Evolutionary conservation across 1,140 invertebrate genomes (phyloP), one percentile per base, ranked within the genome.

Genomic region (Ganaspis sp.): DNA sequence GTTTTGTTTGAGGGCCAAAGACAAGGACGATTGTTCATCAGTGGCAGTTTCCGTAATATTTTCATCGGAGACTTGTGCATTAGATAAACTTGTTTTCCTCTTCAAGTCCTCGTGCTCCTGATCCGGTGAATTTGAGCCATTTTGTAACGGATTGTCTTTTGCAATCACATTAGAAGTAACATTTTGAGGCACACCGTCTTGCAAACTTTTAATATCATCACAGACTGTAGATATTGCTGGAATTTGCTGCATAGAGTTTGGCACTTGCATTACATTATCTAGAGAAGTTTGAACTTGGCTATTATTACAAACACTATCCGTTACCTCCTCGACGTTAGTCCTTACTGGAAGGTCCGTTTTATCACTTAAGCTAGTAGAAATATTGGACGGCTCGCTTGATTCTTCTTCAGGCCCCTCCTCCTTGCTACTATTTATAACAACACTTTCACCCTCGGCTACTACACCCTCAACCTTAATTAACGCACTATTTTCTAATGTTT

Each of bases 161-260:
- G 80, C 84, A 82, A 87, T 81, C 80, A 84, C 86, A 84, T 89
- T 90, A 87, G 85, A 83, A 87, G 81, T 90, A 91, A 89, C 86
- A 83, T 85, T 91, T 89, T 91, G 85, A 90, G 90, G 89, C 87
- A 91, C 88, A 89, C 84, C 87, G 77, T 90, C 89, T 86, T 86
- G 81, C 85, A 89, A 87, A 87, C 78, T 90, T 88, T 92, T 89
- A 89, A 89, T 92, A 87, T 92, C 92, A 92, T 95, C 94, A 92
- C 94, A 95, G 86, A 94, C 94, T 84, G 94, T 94, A 79, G 94
- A 94, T 91, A 95, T 95, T 81, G 94, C 94, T 86, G 94, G 92
- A 80, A 95, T 94, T 91, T 94, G 94, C 82, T 93, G 92, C 78
- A 92, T 91, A 83, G 92, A 78, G 87, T 91, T 92, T 87, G 92